Evolutionary conservation across 2,113 vertebrate genomes (phyloP).

Genomic region (Origma solitaria): DNA sequence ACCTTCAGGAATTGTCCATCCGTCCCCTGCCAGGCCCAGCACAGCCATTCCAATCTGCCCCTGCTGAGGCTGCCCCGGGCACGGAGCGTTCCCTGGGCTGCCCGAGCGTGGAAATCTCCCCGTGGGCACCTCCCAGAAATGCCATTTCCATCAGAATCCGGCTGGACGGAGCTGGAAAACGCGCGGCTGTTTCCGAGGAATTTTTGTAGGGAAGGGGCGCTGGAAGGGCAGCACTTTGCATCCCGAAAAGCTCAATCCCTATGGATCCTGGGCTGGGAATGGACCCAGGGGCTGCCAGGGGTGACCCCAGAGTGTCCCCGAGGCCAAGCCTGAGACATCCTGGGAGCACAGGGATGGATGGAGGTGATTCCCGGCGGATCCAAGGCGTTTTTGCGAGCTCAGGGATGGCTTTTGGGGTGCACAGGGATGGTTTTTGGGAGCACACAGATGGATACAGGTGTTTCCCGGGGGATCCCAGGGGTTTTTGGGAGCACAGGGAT

Average conservation of each 20-base stretch:
- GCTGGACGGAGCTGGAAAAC: neutral
- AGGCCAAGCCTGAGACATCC: too few species aligned
- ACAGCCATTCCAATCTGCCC: neutral
- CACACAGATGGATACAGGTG: neutral
- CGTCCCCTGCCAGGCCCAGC: neutral
- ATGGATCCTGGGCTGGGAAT: neutral
- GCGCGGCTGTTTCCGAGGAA: neutral
- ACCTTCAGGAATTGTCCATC: neutral
- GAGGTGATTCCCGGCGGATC: neutral
- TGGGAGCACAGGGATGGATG: too few species aligned
- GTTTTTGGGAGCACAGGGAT: neutral
- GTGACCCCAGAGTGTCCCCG: neutral
- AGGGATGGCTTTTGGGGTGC: neutral
- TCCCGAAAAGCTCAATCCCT: neutral
- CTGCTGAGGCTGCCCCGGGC: neutral
- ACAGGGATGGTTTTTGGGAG: neutral
- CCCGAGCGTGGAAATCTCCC: neutral
- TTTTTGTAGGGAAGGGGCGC: neutral
- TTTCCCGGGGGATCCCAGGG: rapidly evolving
- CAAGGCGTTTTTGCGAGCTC: too few species aligned
- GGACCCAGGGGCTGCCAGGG: neutral
- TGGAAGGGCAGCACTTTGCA: neutral
- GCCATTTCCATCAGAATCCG: neutral
- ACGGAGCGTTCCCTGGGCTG: neutral
- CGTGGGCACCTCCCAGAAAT: too few species aligned